These are phyloP conservation scores for Dusona sp. DNA, from an alignment of 2,888 invertebrate genomes.

Conservation along the genomic window DNA sequence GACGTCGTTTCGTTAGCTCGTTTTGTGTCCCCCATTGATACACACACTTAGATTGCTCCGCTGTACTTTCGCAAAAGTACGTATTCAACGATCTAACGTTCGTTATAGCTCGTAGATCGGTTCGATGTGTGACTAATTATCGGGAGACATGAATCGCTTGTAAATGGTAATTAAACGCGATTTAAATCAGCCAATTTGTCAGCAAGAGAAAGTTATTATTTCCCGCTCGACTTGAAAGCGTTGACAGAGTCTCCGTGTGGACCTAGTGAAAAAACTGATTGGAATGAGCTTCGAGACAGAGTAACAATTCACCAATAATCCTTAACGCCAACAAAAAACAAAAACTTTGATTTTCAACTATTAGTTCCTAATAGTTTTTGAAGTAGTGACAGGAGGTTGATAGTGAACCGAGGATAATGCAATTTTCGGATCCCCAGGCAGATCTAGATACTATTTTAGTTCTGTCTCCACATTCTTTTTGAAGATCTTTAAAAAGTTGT, in stretches of 20 bases:
- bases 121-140: conserved; percentile 17
- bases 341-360: neutral
- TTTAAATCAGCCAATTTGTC: neutral
- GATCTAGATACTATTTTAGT: neutral
- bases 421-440: neutral
- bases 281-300: neutral
- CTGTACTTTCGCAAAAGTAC: conserved; percentile 14
- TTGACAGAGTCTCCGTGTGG: neutral
- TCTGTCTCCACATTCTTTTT: neutral
- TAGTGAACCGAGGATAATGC: neutral
- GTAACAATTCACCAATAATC: neutral
- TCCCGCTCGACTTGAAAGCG: neutral
- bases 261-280: neutral
- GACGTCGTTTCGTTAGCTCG: conserved; percentile 77
- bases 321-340: neutral
- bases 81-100: neutral
- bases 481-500: neutral
- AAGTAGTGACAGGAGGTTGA: neutral
- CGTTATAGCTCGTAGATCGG: neutral
- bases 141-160: neutral
- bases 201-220: conserved; percentile 5
- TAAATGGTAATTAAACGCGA: conserved; percentile 15
- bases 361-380: neutral
- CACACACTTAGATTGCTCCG: conserved; percentile 69
- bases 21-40: conserved; percentile 77